Evolutionary conservation across 1,140 invertebrate species (phyloP).

Genomic region (Aleiodes sp.): DNA sequence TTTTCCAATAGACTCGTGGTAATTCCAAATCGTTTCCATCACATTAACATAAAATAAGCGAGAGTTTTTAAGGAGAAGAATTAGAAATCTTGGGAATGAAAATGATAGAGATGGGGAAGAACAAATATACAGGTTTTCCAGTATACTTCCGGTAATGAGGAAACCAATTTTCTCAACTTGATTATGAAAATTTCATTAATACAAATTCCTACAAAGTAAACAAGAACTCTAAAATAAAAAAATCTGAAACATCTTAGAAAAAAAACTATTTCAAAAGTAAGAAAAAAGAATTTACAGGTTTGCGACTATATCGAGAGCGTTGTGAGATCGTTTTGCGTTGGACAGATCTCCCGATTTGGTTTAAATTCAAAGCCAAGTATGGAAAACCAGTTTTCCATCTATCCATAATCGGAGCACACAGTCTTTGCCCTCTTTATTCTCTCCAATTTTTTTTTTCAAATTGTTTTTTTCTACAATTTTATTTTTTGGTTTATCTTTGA

Average conservation of each 20-base stretch:
- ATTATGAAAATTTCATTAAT: neutral
- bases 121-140: too few species aligned
- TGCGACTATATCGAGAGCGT: constrained; percentile 7
- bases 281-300: constrained; percentile 2
- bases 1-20: too few species aligned
- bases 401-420: neutral
- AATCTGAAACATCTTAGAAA: neutral
- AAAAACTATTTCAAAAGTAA: neutral
- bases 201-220: neutral
- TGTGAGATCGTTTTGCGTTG: constrained; percentile 1
- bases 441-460: neutral
- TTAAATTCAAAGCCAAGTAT: constrained; percentile 13
- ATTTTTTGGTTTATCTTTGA: too few species aligned
- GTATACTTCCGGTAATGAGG: too few species aligned
- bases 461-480: neutral
- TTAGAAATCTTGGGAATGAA: too few species aligned
- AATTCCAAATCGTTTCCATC: too few species aligned
- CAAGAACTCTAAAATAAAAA: neutral
- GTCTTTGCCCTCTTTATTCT: constrained; percentile 10
- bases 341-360: constrained; percentile 6
- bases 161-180: too few species aligned
- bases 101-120: too few species aligned
- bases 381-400: constrained; percentile 5
- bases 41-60: too few species aligned
- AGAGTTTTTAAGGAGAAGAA: too few species aligned